Evolutionary conservation across 2,113 vertebrate species (phyloP), one percentile per base, ranked within the genome.

Genomic region (Lophotis ruficrista): DNA sequence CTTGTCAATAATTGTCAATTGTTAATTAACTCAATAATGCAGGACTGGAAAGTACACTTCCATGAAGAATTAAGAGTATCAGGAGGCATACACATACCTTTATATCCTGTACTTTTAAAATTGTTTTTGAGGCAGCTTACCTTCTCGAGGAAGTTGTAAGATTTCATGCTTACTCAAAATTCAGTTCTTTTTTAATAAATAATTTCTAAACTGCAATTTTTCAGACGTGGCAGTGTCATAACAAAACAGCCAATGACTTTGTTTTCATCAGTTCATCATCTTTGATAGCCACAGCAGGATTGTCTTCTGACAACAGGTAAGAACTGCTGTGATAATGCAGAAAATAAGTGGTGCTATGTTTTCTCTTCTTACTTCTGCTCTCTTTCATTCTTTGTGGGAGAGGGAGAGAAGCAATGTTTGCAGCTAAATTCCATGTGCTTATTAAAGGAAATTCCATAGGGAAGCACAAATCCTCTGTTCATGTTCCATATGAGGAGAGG

Each of bases 221-320:
- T 57, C 97, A 99, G 99, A 99, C 98, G 0, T 97, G 99, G 98
- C 99, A 99, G 80, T 99, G 99, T 97, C 99, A 99, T 97, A 99
- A 98, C 97, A 99, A 99, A 98, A 99, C 99, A 31, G 99, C 99
- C 88, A 98, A 99, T 89, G 99, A 99, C 96, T 99, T 99, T 93
- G 98, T 99, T 97, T 99, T 99, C 85, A 98, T 99, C 96, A 99
- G 99, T 89, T 99, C 99, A 12, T 99, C 99, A 17, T 99, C 99
- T 80, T 98, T 99, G 96, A 99, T 99, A 90, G 99, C 99, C 70
- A 99, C 99, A 45, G 99, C 99, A 15, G 99, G 99, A 76, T 98
- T 99, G 66, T 99, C 99, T 66, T 98, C 98, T 61, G 99, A 99
- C 97, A 99, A 99, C 98, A 99, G 99, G 99, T 99, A 97, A 94